These are phyloP conservation scores for Lissonota sp. DNA, from an alignment of 2,888 invertebrate genomes.

Conservation along the genomic window DNA sequence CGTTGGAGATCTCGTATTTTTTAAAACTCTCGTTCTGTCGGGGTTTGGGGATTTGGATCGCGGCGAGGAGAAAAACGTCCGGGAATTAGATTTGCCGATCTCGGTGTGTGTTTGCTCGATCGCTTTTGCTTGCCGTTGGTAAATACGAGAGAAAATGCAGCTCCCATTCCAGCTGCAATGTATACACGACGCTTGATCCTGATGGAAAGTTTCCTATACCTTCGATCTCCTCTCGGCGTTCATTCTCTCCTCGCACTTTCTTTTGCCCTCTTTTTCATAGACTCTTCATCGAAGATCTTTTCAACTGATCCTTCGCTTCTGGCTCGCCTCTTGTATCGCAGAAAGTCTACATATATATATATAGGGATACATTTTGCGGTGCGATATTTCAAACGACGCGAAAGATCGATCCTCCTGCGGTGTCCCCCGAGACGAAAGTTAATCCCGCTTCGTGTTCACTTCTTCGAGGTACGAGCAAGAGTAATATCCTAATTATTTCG, in stretches of 20 bases:
- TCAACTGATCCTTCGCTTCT: not conserved
- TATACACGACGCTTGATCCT: slow-evolving; percentile 1
- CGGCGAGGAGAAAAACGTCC: not conserved
- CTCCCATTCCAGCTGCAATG: not conserved
- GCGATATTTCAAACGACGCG: slow-evolving; percentile 52
- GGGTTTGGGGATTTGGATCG: not conserved
- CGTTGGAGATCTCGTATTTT: slow-evolving; percentile 41
- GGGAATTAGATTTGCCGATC: slow-evolving; percentile 33
- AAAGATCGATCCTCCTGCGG: slow-evolving; percentile 50
- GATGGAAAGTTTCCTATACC: not conserved
- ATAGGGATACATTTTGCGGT: slow-evolving; percentile 18
- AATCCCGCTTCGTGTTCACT: slow-evolving; percentile 57
- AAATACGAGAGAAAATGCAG: slow-evolving; percentile 22
- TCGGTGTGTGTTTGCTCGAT: slow-evolving; percentile 10
- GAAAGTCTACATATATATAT: slow-evolving; percentile 21
- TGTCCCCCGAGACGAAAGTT: slow-evolving; percentile 54
- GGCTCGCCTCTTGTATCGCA: slow-evolving; percentile 5
- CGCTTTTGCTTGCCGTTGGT: slow-evolving; percentile 7
- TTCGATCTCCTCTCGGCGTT: not conserved
- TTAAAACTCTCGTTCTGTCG: slow-evolving; percentile 17
- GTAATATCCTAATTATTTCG: slow-evolving; percentile 67
- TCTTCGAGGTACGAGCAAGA: slow-evolving; percentile 57
- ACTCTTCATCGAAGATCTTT: slow-evolving; percentile 36
- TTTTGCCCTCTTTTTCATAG: slow-evolving; percentile 19
- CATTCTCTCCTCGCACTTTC: not conserved